Percentiles rank a stretch among this genome's conserved stretches.
Evolutionary conservation across 2,113 vertebrate species (phyloP).

Genomic region (Zosterops japonicus): DNA sequence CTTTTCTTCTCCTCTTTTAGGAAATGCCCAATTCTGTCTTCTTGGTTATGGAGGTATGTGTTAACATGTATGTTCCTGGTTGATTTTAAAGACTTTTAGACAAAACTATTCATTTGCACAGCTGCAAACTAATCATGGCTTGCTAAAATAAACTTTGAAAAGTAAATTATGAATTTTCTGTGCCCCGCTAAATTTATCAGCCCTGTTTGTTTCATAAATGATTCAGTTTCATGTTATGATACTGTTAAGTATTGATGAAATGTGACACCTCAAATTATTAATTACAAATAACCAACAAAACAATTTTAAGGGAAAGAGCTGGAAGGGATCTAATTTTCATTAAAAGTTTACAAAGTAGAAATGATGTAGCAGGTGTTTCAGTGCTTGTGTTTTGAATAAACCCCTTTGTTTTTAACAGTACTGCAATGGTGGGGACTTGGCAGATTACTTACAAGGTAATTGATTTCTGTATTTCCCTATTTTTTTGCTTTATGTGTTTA

Average conservation of each 20-base stretch:
- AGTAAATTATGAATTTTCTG: neutral
- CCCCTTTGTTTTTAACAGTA: constrained; percentile 79
- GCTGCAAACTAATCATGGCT: neutral
- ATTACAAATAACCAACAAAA: neutral
- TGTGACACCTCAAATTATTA: neutral
- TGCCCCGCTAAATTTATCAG: neutral
- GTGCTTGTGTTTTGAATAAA: constrained; percentile 26
- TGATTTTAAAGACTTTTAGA: constrained; percentile 26
- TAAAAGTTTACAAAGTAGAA: neutral
- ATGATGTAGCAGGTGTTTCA: neutral
- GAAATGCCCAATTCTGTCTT: constrained; percentile 95
- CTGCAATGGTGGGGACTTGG: constrained; percentile 96
- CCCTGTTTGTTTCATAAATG: neutral
- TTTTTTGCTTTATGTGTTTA: neutral
- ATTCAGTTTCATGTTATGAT: neutral
- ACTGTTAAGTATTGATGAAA: neutral
- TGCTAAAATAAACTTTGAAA: neutral
- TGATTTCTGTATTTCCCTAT: neutral
- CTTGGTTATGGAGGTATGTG: constrained; percentile 94
- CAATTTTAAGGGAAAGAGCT: neutral
- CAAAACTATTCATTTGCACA: neutral
- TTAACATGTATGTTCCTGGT: neutral
- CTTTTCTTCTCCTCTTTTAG: constrained; percentile 75
- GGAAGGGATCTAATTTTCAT: neutral
- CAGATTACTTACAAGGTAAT: constrained; percentile 99